Evolutionary conservation across 1,140 invertebrate species (phyloP), one percentile per base, ranked within the genome.

Genomic region (Papilio machaon): DNA sequence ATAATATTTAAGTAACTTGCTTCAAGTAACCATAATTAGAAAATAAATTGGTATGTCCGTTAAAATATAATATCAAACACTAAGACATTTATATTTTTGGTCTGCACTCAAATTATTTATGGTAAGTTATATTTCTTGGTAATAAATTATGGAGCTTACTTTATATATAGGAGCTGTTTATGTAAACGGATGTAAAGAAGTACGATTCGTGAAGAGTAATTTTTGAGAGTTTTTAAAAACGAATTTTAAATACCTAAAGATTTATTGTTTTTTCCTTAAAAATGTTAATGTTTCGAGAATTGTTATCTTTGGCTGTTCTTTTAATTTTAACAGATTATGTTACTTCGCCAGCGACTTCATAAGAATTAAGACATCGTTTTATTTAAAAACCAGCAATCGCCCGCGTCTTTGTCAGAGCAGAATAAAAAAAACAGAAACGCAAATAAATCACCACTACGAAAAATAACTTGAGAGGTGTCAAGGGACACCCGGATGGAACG

Each of bases 211-310:
- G 11, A 38, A 35, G 52, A 77, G 75, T 35, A 60, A 77, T 77
- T 77, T 30, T 77, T 54, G 17, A n/a, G 49, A 35, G 13, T 58
- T 58, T 30, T 15, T 58, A 60, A 35, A 11, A 77, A 77, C 43
- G 15, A 60, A 35, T 49, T 7, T 46, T 52, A 54, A 77, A 77
- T 15, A 35, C 49, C 17, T 52, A 58, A 77, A 77, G 64, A 77
- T 77, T 77, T 77, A 77, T 58, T 77, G 49, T 58, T 77, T 54
- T 38, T 77, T 54, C 49, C 75, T n/a, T n/a, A n/a, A n/a, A 52
- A 43, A 54, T 54, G 49, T 77, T 77, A 58, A 49, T 30, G 49
- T 58, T 58, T 77, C 17, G 4, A 54, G 30, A 77, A 58, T 52
- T 2, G 75, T 77, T 77, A 77, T 60, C 30, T 54, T 77, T 35